Evolutionary conservation across 2,113 vertebrate species (phyloP).

Genomic region (Bos javanicus): DNA sequence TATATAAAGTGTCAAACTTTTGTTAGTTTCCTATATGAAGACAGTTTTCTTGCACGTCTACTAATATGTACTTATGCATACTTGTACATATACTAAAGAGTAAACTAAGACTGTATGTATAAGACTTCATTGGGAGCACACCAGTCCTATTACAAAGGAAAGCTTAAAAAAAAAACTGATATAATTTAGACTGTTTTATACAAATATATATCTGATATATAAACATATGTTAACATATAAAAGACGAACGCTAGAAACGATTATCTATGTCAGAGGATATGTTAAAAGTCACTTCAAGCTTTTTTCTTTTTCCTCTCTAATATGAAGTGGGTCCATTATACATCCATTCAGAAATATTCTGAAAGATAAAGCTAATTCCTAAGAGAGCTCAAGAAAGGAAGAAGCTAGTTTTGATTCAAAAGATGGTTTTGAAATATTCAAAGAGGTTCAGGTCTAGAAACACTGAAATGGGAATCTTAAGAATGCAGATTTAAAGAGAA

Average conservation of each 20-base stretch:
- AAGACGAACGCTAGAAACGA: neutral
- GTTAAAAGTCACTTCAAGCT: neutral
- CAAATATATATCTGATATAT: neutral
- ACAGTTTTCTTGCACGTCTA: neutral
- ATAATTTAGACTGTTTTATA: neutral
- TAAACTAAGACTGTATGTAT: neutral
- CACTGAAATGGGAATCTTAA: neutral
- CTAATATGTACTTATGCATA: neutral
- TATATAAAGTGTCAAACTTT: neutral
- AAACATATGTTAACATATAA: neutral
- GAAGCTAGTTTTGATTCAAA: neutral
- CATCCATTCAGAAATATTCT: neutral
- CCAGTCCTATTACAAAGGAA: neutral
- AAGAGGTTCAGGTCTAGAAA: neutral
- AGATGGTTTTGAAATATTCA: neutral
- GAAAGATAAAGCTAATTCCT: neutral
- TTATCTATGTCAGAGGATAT: neutral
- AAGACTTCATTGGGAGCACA: neutral
- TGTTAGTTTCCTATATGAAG: neutral
- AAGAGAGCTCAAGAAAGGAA: neutral
- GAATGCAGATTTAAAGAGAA: slow-evolving; percentile 37
- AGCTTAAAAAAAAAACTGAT: neutral
- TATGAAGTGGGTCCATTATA: neutral
- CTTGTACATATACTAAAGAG: neutral
- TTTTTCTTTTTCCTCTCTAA: neutral